Evolutionary conservation across 2,113 vertebrate species (phyloP), one percentile per base, ranked within the genome.

Genomic region (Rhineura floridana): DNA sequence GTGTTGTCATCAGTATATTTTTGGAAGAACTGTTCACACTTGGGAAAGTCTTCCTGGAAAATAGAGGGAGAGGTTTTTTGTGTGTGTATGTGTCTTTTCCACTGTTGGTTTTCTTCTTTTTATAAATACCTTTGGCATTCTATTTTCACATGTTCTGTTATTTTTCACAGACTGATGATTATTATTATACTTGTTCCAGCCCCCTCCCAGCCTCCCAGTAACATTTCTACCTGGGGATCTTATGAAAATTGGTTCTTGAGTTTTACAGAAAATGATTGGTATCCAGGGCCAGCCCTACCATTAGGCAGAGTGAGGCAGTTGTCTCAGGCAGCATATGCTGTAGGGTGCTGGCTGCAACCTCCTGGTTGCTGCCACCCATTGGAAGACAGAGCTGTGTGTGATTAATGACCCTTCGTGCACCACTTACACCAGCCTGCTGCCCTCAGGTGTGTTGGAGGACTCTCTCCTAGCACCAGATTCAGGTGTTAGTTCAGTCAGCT

Each of bases 141-240:
- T 8, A 85, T 91, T 73, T 25, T 3, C 0, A 50, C 81, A 76
- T 65, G 50, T 6, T 92, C 39, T 46, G 33, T 30, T 50, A 2
- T 42, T 4, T 75, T 17, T 0, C n/a, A 30, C 8, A 15, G 42
- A 82, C 65, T 3, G 50, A n/a, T 73, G 89, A 75, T 62, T 50
- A 8, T 81, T 33, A 76, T 1, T 73, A 75, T 92, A 81, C 39
- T 87, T 13, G n/a, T 33, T 23, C 7, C 21, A 28, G n/a, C 59
- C 21, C 3, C 9, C 36, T 36, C 21, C n/a, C 3, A 72, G 21
- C 12, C 0, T 0, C 3, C 28, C 15, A 50, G 30, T 62, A 85
- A 39, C 86, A 94, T 72, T 70, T 83, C 90, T 87, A 2, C 42
- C 39, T n/a, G 7, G 52, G 33, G 6, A 23, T 59, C 39, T n/a